These are phyloP conservation scores for Flexamia atlantica DNA, from an alignment of 2,888 invertebrate genomes.

Conservation along the genomic window DNA sequence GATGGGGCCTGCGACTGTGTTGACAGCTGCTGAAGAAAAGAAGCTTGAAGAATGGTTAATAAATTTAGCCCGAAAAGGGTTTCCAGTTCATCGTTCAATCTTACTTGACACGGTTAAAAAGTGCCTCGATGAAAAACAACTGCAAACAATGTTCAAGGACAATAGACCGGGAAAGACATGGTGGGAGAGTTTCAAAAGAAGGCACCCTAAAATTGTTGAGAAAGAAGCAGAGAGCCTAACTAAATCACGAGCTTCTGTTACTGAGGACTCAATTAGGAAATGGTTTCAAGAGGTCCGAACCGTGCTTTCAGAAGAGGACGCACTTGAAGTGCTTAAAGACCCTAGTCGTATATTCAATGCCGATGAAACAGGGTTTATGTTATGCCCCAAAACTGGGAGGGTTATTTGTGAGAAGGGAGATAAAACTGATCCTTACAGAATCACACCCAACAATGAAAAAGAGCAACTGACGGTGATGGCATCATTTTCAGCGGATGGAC, in stretches of 20 bases:
- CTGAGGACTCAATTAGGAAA: neutral
- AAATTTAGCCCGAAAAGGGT: no score
- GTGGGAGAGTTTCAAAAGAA: slow-evolving; percentile 18
- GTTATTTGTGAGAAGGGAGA: neutral
- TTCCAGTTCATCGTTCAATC: no score
- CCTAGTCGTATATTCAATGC: slow-evolving; percentile 8
- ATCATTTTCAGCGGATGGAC: neutral
- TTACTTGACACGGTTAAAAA: no score
- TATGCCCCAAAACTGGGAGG: slow-evolving; percentile 10
- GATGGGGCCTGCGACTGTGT: neutral
- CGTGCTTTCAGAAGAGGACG: neutral
- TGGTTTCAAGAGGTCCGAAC: neutral
- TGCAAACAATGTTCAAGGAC: neutral
- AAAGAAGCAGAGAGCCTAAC: slow-evolving; percentile 26
- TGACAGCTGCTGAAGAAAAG: neutral
- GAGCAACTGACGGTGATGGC: slow-evolving; percentile 13
- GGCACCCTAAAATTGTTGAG: slow-evolving; percentile 18
- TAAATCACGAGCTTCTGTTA: neutral
- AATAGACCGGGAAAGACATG: neutral
- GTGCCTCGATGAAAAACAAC: no score
- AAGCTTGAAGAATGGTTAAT: no score
- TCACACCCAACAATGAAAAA: neutral
- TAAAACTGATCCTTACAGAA: neutral
- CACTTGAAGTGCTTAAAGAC: slow-evolving; percentile 7
- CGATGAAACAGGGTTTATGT: slow-evolving; percentile 3